phyloP scores from a whole-genome alignment of 2,888 invertebrate genomes.

The Leptopilina drosophilae region DNA sequence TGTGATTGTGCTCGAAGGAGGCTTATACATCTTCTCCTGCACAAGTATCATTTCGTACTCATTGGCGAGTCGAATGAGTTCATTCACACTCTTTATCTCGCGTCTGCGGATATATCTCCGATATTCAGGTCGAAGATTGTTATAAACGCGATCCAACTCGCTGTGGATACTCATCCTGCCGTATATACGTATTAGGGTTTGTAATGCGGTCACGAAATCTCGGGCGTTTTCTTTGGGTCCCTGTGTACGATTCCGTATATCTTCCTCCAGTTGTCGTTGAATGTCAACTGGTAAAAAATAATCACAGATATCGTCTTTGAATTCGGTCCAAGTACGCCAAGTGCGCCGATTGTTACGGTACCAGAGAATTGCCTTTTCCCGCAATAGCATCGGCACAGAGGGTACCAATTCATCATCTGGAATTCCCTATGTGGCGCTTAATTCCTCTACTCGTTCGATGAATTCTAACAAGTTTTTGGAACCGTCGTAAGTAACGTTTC shows the following conservation, averaged over 20 bases:
- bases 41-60: too few relatives aligned
- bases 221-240: too few relatives aligned
- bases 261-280: too few relatives aligned
- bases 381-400: constrained; percentile 3
- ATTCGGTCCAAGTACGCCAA: not conserved
- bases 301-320: not conserved
- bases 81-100: too few relatives aligned
- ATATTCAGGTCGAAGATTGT: too few relatives aligned
- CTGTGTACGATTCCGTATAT: too few relatives aligned
- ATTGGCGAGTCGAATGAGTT: too few relatives aligned
- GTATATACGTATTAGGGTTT: too few relatives aligned
- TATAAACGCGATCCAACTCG: too few relatives aligned
- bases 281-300: not conserved
- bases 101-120: too few relatives aligned
- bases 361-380: not conserved
- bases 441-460: not conserved
- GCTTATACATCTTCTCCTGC: not conserved
- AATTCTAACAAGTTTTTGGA: not conserved
- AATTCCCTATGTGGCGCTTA: not conserved
- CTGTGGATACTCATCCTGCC: too few relatives aligned
- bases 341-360: not conserved
- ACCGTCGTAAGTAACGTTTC: not conserved
- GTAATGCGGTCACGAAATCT: too few relatives aligned
- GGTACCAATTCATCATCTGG: not conserved
- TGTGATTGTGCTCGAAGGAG: not conserved